Evolutionary conservation across 1,140 invertebrate genomes (phyloP).

Genomic region (Episyrphus balteatus): DNA sequence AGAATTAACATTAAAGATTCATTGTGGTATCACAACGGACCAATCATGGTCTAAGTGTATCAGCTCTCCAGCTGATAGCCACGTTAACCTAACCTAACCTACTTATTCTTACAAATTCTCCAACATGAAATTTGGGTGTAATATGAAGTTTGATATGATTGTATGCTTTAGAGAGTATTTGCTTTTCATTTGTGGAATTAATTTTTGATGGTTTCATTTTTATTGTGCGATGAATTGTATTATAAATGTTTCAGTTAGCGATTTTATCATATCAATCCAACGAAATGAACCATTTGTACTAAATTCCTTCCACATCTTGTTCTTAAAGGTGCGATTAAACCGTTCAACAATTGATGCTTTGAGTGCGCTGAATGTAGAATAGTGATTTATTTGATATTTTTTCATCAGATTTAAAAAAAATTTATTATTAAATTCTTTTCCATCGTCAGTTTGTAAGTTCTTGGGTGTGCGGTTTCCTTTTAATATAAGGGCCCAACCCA

Average conservation of each 20-base stretch:
- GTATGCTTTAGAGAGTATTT: constrained; percentile 15
- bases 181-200: constrained; percentile 17
- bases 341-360: too few species aligned
- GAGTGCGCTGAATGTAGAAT: too few species aligned
- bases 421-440: constrained; percentile 28
- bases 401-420: constrained; percentile 22
- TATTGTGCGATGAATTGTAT: constrained; percentile 38
- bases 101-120: constrained; percentile 26
- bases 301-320: constrained; percentile 37
- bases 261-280: too few species aligned
- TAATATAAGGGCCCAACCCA: too few species aligned
- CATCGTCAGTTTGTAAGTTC: too few species aligned
- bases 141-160: constrained; percentile 16
- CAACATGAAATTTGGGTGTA: constrained; percentile 10
- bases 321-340: constrained; percentile 40
- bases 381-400: constrained; percentile 32
- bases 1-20: too few species aligned
- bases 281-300: too few species aligned
- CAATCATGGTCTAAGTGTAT: too few species aligned
- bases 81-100: too few species aligned
- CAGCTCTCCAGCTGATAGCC: too few species aligned
- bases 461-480: constrained; percentile 12
- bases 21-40: too few species aligned
- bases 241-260: too few species aligned
- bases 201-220: constrained; percentile 31